Conservation (phyloP, 2,113 vertebrate genomes). For the Zosterops lateralis region DNA sequence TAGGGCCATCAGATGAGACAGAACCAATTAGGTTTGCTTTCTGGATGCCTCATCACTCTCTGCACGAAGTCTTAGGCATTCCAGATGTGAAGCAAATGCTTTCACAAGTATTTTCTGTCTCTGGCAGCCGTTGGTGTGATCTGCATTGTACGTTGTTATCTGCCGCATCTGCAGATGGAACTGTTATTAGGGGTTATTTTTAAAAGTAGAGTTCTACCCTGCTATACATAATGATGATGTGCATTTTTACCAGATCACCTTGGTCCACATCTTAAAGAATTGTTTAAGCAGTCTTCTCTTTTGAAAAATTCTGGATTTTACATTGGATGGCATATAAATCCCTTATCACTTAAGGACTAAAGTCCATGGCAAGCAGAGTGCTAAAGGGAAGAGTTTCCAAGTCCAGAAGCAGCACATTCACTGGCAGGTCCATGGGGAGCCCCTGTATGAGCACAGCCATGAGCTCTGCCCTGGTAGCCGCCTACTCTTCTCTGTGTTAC, state of each 20-base stretch:
- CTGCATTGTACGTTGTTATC: fast-evolving
- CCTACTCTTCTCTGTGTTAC: background rate
- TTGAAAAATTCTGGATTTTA: background rate
- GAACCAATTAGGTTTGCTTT: conserved; percentile 1
- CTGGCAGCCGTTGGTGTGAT: background rate
- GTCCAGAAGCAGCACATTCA: fast-evolving
- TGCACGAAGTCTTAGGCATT: background rate
- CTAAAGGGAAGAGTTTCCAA: background rate
- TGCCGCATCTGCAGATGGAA: background rate
- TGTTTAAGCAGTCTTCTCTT: background rate
- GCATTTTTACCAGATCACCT: background rate
- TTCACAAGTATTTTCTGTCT: conserved; percentile 37
- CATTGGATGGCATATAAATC: background rate
- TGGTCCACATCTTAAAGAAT: background rate
- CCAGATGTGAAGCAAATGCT: background rate
- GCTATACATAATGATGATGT: background rate
- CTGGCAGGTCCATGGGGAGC: fast-evolving
- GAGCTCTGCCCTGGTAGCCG: background rate
- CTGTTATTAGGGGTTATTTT: background rate
- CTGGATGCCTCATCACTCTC: background rate
- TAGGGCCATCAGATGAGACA: background rate
- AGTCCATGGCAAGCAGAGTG: background rate
- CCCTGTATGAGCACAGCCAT: background rate
- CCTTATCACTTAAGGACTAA: background rate
- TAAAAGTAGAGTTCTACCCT: background rate